Evolutionary conservation across 1,140 invertebrate genomes (phyloP), one percentile per base, ranked within the genome.

Genomic region (Drosophila pseudoananassae): DNA sequence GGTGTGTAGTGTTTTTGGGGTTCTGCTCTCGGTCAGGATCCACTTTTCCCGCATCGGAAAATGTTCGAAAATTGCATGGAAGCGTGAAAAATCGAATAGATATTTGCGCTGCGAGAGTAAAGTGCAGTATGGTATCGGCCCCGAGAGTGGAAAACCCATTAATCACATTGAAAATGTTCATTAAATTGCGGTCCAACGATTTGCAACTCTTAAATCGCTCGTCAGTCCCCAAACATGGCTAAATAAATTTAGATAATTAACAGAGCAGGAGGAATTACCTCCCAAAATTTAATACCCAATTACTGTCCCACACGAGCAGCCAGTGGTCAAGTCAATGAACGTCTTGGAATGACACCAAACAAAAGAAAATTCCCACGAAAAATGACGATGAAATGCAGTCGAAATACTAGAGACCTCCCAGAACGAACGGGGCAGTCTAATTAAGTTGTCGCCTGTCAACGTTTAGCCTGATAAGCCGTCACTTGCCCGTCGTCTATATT

Each of bases 11-110:
- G 59, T 57, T 56, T 57, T 56, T 23, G 36, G 51, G 54, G 46
- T 15, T 40, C 31, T 25, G 23, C 36, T 33, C 47, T 60, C 45
- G 10, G 50, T n/a, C 23, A 36, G 33, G 33, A 36, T 36, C 25
- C 25, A 27, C 25, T 27, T 27, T 27, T 27, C 5, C 25, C 25
- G 25, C 25, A 27, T 27, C 36, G 43, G 45, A 74, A 84, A 85
- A 85, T 82, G 78, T 58, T 63, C 46, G 53, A 79, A 73, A 88
- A 76, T 82, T 76, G 78, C 83, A 88, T 88, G 84, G 83, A 88
- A 88, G 83, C 83, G 83, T 88, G 78, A 88, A 88, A 88, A 79
- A 76, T 76, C 75, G 78, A 83, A 64, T 56, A 78, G 82, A 78
- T 88, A 88, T 88, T 76, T 76, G 57, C 52, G 45, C 1, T 15